Base-by-base conservation (phyloP, 1,140 invertebrate genomes). In the Drosophila burlai region DNA sequence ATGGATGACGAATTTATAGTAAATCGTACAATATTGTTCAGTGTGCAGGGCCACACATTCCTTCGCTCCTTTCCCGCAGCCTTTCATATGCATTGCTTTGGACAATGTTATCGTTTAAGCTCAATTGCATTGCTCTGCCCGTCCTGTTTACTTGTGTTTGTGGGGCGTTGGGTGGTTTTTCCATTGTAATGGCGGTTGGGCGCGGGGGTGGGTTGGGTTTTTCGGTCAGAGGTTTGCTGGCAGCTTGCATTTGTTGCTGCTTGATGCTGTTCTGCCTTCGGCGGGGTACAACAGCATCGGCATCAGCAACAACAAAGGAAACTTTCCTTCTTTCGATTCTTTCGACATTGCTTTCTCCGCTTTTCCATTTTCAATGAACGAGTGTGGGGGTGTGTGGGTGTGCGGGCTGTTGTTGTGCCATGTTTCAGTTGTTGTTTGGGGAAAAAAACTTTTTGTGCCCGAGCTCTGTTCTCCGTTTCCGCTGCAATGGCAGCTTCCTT, bases 51-150 rank as follows among this genome's bases (percentile, higher is more conserved):
- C n/a, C 43, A 36, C 31, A 49, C 60, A 43, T 36, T 67, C 36
- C 26, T 62, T 46, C 46, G n/a, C 54, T 46, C 47, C 59, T 66
- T 60, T 54, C 55, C 40, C 42, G n/a, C 54, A 47, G 55, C 66
- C 64, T 83, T 76, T 45, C 49, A 60, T 66, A 73, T 84, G 59
- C 59, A 76, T 61, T 81, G 64, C 58, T 65, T 43, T 63, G 72
- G 65, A 69, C 64, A 77, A 74, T 76, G 83, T 87, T 80, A 74
- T 79, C 83, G 80, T 71, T 87, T 87, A 87, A 87, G 81, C 84
- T 74, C 84, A 83, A 87, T 87, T 87, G 80, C 84, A 87, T 80
- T 86, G 57, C 74, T 52, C 43, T 68, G 38, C 49, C 31, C 16
- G 13, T 49, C 15, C 24, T 59, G 15, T 63, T 64, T 46, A 47